A percentile compares a stretch with the other conserved stretches of the same genome.
phyloP scores from a whole-genome alignment of 2,888 invertebrate genomes.

The Tanaodytes sp. region DNA sequence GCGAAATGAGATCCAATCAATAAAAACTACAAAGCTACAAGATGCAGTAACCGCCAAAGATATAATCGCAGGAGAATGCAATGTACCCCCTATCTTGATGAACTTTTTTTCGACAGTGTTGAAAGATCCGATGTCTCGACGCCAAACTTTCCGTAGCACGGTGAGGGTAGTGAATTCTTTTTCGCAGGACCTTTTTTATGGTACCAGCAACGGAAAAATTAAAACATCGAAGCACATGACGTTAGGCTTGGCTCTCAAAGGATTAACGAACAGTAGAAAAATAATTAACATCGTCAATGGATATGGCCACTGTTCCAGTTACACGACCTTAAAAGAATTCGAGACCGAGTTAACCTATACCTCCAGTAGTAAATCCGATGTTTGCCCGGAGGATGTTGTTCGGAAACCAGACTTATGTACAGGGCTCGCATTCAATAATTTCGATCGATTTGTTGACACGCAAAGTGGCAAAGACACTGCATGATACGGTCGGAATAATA shows the following conservation, averaged over 20 bases:
- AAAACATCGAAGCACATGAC: slow-evolving; percentile 11
- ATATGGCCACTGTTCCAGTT: slow-evolving; percentile 44
- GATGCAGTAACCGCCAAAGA: slow-evolving; percentile 9
- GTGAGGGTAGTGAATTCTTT: neutral
- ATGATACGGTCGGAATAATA: slow-evolving; percentile 22
- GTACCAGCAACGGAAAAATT: neutral
- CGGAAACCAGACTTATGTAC: slow-evolving; percentile 55
- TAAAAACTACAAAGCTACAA: slow-evolving; percentile 8
- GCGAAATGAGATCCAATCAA: slow-evolving; percentile 9
- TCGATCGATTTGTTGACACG: slow-evolving; percentile 50
- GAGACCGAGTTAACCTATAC: slow-evolving; percentile 63
- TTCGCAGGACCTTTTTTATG: neutral
- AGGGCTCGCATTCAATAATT: slow-evolving; percentile 56
- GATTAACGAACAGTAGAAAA: slow-evolving; percentile 27
- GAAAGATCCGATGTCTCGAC: slow-evolving; percentile 8
- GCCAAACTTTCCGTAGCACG: too few relatives aligned
- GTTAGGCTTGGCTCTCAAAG: slow-evolving; percentile 9
- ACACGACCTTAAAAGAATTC: slow-evolving; percentile 43
- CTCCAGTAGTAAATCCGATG: slow-evolving; percentile 30
- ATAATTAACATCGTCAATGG: slow-evolving; percentile 59
- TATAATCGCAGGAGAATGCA: slow-evolving; percentile 21
- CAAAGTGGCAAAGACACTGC: slow-evolving; percentile 13
- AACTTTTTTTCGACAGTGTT: slow-evolving; percentile 2
- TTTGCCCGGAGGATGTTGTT: slow-evolving; percentile 62
- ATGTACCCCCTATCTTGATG: slow-evolving; percentile 15